Evolutionary conservation across 2,888 invertebrate genomes (phyloP).

Genomic region (Sclerodermus sp.): DNA sequence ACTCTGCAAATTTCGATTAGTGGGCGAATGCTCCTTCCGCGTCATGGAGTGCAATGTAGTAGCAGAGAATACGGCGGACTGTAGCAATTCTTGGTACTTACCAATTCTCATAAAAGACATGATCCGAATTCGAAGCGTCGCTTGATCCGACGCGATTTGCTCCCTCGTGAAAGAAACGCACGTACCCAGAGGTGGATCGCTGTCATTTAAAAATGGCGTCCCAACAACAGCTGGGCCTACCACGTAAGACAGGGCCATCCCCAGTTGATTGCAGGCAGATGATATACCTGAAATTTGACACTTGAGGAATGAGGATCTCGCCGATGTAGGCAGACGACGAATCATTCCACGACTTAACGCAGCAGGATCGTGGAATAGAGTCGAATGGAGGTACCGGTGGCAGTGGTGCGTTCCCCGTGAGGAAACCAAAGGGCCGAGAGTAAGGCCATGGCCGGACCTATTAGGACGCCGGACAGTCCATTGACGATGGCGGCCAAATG

Average conservation of each 20-base stretch:
- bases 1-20: no score
- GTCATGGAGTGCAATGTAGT: no score
- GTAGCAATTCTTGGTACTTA: constrained; percentile 11
- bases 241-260: constrained; percentile 42
- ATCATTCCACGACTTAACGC: no score
- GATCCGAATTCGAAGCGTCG: constrained; percentile 25
- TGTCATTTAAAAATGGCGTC: no score
- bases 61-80: no score
- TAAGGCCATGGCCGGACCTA: constrained; percentile 52
- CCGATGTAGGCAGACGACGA: no score
- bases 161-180: no score
- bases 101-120: constrained; percentile 37
- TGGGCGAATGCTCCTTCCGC: no score
- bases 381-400: no score
- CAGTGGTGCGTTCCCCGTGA: constrained; percentile 55
- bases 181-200: no score
- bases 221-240: constrained; percentile 34
- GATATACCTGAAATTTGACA: constrained; percentile 34
- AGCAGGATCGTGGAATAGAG: no score
- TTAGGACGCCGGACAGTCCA: constrained; percentile 55
- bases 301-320: no score
- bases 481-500: constrained; percentile 53
- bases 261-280: constrained; percentile 39
- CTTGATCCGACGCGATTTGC: not conserved
- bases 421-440: constrained; percentile 59